Base-by-base conservation (phyloP, 2,888 invertebrate species). In the Microplitis manilae region DNA sequence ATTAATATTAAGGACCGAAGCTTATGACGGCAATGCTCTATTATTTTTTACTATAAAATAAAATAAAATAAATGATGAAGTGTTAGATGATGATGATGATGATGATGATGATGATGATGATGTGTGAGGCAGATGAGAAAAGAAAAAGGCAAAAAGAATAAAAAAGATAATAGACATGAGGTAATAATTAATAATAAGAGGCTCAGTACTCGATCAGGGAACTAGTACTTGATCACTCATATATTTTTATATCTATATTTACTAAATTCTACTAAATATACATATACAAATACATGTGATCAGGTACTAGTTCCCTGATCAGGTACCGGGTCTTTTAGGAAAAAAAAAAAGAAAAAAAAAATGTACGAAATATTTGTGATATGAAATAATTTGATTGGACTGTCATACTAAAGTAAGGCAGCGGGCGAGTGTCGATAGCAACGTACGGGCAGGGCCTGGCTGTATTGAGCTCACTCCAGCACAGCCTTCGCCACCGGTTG, bases 391-490 rank as follows among this genome's bases (percentile, higher is more conserved):
- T 77, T 74, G 74, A 74, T 77, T 77, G 67, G 74, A 70, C 74
- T 77, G 71, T 69, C 74, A 71, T 77, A 77, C 74, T 77, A 77
- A 77, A 77, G 50, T 71, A 67, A 77, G 40, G 85, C 86, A 86
- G 86, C 87, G 89, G 88, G 88, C 88, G 87, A 87, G 81, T 87
- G 87, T 88, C 87, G 87, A 84, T 86, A 88, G 89, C 89, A 89
- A 89, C 89, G 88, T 89, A 89, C 89, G 88, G 87, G 87, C 87
- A 88, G 88, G 88, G 89, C 89, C 88, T 87, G 88, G 88, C 88
- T 88, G 88, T 88, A 50, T 86, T 84, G 87, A 86, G 85, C 85
- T 88, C 87, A 86, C 87, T 87, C 87, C 88, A 87, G 87, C 87
- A 87, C 87, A 88, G 88, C 87, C 88, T 87, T 87, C 88, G 87